phyloP scores from a whole-genome alignment of 2,113 vertebrate genomes.

The Arenaria interpres region DNA sequence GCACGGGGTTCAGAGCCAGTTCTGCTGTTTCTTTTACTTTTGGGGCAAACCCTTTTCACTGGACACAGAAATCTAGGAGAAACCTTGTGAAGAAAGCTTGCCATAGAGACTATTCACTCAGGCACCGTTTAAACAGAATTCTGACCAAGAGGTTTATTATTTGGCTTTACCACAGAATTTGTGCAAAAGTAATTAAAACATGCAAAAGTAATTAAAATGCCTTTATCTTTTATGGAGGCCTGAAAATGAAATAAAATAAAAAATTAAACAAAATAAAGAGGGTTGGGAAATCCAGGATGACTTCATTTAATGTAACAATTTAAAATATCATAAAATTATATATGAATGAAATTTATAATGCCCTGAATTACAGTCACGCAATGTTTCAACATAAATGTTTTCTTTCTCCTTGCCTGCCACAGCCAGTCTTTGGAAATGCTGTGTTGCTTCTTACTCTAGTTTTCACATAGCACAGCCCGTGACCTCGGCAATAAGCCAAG shows the following conservation, averaged over 20 bases:
- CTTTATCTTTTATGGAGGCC: neutral
- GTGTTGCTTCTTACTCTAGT: neutral
- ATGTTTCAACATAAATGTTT: neutral
- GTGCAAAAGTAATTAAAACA: neutral
- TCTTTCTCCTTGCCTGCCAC: neutral
- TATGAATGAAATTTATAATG: neutral
- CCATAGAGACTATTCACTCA: neutral
- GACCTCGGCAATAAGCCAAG: constrained; percentile 16
- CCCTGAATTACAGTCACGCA: neutral
- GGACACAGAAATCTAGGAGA: neutral
- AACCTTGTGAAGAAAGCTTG: neutral
- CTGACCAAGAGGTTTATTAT: neutral
- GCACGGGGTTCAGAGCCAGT: neutral
- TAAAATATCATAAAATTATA: neutral
- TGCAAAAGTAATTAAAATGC: neutral
- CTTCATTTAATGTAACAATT: neutral
- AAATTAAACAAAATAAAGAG: neutral
- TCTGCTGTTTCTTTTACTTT: neutral
- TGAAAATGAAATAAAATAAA: neutral
- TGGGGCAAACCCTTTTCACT: neutral
- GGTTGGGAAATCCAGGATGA: neutral
- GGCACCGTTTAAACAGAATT: neutral
- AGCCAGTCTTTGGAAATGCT: neutral
- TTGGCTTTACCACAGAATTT: neutral
- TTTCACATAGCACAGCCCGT: constrained; percentile 11